Conservation (phyloP, 2,113 vertebrate genomes). For the Ochotona curzoniae region DNA sequence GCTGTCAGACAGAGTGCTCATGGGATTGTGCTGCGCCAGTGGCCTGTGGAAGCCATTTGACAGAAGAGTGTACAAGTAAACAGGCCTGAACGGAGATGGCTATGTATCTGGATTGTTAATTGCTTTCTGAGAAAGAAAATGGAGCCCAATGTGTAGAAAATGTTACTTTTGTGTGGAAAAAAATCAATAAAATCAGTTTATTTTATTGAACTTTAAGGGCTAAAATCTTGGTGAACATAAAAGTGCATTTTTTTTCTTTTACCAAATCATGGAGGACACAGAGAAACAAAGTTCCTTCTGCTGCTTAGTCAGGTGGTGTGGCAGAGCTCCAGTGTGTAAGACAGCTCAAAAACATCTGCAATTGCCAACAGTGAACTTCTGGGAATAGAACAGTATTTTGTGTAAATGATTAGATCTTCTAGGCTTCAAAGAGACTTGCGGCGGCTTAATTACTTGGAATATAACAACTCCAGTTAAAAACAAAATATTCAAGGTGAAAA, state of each 20-base stretch:
- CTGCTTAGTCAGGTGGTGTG: constrained; percentile 48
- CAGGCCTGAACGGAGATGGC: background rate
- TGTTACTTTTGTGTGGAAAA: constrained; percentile 21
- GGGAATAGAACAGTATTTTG: constrained; percentile 57
- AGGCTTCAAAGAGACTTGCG: constrained; percentile 68
- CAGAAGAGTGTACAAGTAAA: background rate
- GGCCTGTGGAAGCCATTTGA: background rate
- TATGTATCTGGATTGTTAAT: background rate
- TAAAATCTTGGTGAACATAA: background rate
- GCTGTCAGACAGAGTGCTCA: background rate
- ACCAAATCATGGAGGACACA: background rate
- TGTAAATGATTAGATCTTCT: constrained; percentile 25
- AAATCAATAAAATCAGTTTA: constrained; percentile 48
- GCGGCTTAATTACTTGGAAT: constrained; percentile 66
- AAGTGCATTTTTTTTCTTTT: constrained; percentile 64
- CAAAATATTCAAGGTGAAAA: constrained; percentile 75
- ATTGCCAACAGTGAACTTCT: constrained; percentile 36
- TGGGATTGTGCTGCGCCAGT: background rate
- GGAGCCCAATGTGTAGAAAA: constrained; percentile 41
- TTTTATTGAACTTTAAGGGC: background rate
- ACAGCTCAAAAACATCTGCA: constrained; percentile 41
- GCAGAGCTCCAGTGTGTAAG: constrained; percentile 33
- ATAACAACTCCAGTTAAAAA: constrained; percentile 55
- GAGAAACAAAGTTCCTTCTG: constrained; percentile 21
- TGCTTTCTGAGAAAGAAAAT: constrained; percentile 39